Conservation (phyloP, 2,888 invertebrate genomes). For the Pachycephus smyrnensis region DNA sequence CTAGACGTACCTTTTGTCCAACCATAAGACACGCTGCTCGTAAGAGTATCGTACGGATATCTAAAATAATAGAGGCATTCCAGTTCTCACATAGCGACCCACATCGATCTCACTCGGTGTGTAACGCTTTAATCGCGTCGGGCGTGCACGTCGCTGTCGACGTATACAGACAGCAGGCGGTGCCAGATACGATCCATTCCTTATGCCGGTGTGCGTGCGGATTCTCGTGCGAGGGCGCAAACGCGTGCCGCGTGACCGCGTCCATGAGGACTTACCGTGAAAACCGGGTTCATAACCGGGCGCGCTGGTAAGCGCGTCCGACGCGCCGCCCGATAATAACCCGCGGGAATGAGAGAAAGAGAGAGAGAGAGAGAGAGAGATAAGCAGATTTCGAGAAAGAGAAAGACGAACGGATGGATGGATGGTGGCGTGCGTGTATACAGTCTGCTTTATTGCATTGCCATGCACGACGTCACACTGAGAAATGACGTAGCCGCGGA, state of each 20-base stretch:
- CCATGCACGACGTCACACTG: constrained; percentile 2
- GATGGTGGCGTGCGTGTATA: not conserved
- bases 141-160: not conserved
- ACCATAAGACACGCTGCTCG: not conserved
- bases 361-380: not conserved
- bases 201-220: not conserved
- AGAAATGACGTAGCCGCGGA: constrained; percentile 3
- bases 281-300: constrained; percentile 41
- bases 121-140: not conserved
- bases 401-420: not conserved
- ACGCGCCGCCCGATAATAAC: constrained; percentile 21
- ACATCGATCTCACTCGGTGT: not conserved
- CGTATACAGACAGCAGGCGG: not conserved
- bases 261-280: constrained; percentile 51
- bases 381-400: not conserved
- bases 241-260: constrained; percentile 34
- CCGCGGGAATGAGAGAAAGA: not conserved
- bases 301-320: constrained; percentile 37
- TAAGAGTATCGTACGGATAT: not conserved
- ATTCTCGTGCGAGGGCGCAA: not conserved
- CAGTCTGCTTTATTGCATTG: not conserved
- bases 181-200: not conserved
- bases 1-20: not conserved
- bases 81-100: not conserved
- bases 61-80: not conserved